Evolutionary conservation across 2,888 invertebrate species (phyloP), one percentile per base, ranked within the genome.

Genomic region (Hirtodrosophila duncani): DNA sequence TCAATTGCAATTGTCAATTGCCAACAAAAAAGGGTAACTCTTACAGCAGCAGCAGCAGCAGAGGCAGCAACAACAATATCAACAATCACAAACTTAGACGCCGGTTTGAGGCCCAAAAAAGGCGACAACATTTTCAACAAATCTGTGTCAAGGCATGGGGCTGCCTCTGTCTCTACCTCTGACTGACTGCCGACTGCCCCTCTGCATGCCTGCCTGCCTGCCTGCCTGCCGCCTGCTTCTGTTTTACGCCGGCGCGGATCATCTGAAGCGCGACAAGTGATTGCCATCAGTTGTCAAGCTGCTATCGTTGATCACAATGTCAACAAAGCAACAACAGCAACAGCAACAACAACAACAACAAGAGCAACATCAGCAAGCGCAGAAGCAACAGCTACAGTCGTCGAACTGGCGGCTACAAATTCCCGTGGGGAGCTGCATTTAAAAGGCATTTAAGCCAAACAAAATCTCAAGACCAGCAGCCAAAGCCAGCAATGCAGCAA

Each of bases 401-500:
- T 59, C 67, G 51, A 68, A 71, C 66, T 64, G 72, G 61, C 77
- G 62, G 63, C 78, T 48, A 61, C 65, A 66, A 56, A 80, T 75
- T 75, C 75, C 75, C 75, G 78, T 80, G 75, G 75, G 81, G 80
- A 75, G 74, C 78, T 78, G 75, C 74, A 69, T 80, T 80, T 77
- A 75, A 75, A 78, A 74, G 72, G 75, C 72, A 78, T 80, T 75
- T 75, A 74, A 78, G 72, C 72, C 75, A n/a, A n/a, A 72, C 75
- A 72, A 70, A 68, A 74, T 72, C 75, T 68, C 60, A 61, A 63
- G 80, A 68, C 65, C 64, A 77, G 67, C 55, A 67, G 63, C 74
- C 26, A 33, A n/a, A 20, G 77, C 46, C 60, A 59, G 60, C 65
- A 30, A 27, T 43, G 45, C 70, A 78, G 63, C 79, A 72, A 72